phyloP scores from a whole-genome alignment of 2,113 vertebrate species.

The Colinus virginianus region DNA sequence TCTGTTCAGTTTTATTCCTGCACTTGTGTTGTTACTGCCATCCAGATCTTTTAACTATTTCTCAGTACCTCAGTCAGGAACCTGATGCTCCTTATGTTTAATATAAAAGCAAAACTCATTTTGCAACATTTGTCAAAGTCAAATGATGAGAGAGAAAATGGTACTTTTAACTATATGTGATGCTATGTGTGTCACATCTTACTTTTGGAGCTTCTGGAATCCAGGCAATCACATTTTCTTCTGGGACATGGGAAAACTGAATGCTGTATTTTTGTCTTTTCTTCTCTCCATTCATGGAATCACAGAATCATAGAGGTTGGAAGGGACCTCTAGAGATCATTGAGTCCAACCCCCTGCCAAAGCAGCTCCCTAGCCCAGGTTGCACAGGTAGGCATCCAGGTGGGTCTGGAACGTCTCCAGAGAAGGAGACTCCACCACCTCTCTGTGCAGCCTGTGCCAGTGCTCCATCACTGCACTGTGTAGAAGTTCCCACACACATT shows the following conservation, averaged over 20 bases:
- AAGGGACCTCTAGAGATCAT: no score
- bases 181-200: neutral
- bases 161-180: neutral
- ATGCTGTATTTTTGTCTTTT: neutral
- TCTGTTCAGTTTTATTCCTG: neutral
- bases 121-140: neutral
- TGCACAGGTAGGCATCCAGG: no score
- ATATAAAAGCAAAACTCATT: neutral
- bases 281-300: neutral
- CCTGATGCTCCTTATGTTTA: neutral
- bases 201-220: neutral
- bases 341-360: no score
- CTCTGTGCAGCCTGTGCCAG: no score
- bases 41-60: neutral
- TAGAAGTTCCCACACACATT: no score
- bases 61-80: neutral
- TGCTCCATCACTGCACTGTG: no score
- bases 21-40: neutral
- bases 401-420: no score
- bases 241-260: neutral
- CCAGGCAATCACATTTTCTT: neutral
- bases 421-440: no score
- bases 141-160: neutral
- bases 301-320: no score
- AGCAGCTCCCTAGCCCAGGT: no score